These are phyloP conservation scores for Lepidocyrtinus sp. DNA, from an alignment of 2,888 invertebrate genomes.

Conservation along the genomic window DNA sequence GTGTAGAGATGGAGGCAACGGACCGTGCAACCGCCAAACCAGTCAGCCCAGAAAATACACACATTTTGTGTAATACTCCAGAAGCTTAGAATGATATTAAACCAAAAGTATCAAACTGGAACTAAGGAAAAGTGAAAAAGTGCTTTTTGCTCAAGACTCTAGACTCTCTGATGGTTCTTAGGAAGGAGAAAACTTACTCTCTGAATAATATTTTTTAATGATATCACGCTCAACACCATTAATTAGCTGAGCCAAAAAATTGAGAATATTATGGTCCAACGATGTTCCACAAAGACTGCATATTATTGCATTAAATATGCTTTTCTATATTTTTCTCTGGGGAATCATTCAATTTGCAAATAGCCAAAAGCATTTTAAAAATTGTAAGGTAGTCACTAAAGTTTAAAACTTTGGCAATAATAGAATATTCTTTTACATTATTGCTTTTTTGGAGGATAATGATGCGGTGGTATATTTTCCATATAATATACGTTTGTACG, in stretches of 20 bases:
- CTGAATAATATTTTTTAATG: conserved; percentile 55
- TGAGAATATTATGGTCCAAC: conserved; percentile 13
- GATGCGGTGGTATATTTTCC: neutral
- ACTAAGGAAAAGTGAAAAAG: neutral
- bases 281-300: neutral
- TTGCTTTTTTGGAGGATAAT: neutral
- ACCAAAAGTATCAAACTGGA: no score
- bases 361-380: conserved; percentile 16
- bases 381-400: neutral
- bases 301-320: no score
- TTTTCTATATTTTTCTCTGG: conserved; percentile 48
- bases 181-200: conserved; percentile 35
- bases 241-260: conserved; percentile 43
- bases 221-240: conserved; percentile 61
- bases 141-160: no score
- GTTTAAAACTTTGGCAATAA: conserved; percentile 10
- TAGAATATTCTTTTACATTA: neutral
- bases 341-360: conserved; percentile 54
- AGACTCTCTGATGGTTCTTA: neutral
- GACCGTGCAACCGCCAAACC: conserved; percentile 43
- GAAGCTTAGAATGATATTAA: conserved; percentile 33
- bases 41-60: neutral
- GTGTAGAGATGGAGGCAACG: conserved; percentile 25
- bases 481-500: neutral
- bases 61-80: conserved; percentile 25